Evolutionary conservation across 2,888 invertebrate species (phyloP).

Genomic region (Yponomeuta malinellus): DNA sequence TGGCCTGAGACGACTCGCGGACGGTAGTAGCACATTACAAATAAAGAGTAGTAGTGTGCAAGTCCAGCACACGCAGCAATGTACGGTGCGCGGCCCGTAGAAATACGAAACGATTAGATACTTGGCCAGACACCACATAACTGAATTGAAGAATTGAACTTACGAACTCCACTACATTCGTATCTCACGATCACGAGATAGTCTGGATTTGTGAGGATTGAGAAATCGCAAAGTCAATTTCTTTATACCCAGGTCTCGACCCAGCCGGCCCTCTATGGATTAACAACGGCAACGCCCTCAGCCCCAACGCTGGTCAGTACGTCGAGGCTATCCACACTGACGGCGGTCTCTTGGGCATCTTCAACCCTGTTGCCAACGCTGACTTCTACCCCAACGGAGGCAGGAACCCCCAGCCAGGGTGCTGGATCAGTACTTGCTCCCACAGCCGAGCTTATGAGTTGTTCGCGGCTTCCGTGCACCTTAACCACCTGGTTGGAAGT

Average conservation of each 20-base stretch:
- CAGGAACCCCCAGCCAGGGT: constrained; percentile 52
- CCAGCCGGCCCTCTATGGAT: constrained; percentile 58
- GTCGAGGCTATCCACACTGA: constrained; percentile 33
- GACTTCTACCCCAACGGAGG: constrained; percentile 66
- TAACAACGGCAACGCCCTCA: constrained; percentile 19
- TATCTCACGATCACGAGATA: too few species aligned
- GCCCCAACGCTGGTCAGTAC: constrained; percentile 29
- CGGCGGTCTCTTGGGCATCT: constrained; percentile 42
- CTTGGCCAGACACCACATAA: too few species aligned
- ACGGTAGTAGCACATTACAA: too few species aligned
- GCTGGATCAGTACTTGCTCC: constrained; percentile 44
- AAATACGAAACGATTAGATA: too few species aligned
- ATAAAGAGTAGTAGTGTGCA: too few species aligned
- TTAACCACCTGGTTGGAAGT: constrained; percentile 42
- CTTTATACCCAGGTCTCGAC: constrained; percentile 23
- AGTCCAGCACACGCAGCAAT: too few species aligned
- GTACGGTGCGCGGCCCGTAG: too few species aligned
- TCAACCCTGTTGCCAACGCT: constrained; percentile 38
- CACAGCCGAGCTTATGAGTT: constrained; percentile 45
- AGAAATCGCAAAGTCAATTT: too few species aligned
- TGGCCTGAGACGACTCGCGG: too few species aligned
- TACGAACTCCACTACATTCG: too few species aligned
- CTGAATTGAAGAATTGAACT: too few species aligned
- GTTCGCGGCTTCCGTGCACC: constrained; percentile 44
- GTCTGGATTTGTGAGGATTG: too few species aligned